These are phyloP conservation scores for Tipula confusa DNA, from an alignment of 2,888 invertebrate genomes.

Conservation along the genomic window DNA sequence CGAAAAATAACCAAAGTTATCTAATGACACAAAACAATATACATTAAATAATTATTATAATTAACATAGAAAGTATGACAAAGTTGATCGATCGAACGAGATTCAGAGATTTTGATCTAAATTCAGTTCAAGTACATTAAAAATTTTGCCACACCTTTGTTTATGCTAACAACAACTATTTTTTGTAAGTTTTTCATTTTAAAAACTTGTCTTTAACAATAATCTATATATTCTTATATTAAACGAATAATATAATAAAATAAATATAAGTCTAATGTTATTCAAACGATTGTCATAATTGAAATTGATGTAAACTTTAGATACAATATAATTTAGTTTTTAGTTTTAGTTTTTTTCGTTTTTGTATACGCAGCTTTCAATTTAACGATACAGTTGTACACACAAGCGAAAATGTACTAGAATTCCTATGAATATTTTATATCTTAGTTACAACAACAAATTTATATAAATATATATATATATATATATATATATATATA, in stretches of 20 bases:
- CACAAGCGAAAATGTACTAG: neutral
- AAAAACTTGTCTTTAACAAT: neutral
- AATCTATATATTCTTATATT: neutral
- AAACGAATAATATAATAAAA: neutral
- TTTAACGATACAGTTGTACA: neutral
- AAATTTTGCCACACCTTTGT: neutral
- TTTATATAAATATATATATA: too few species aligned
- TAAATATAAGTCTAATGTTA: neutral
- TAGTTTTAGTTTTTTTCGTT: neutral
- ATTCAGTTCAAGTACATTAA: neutral
- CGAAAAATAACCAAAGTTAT: neutral
- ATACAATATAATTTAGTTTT: constrained; percentile 5
- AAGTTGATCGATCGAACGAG: neutral
- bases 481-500: too few species aligned
- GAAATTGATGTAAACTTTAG: constrained; percentile 9
- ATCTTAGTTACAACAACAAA: neutral
- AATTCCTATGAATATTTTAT: neutral
- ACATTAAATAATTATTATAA: neutral
- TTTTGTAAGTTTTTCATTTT: neutral
- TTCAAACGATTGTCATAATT: constrained; percentile 20
- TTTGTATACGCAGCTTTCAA: neutral
- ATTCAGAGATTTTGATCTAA: neutral
- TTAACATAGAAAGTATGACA: neutral
- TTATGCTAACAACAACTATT: neutral
- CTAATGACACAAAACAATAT: neutral